A percentile compares a stretch with the other conserved stretches of the same genome.
Evolutionary conservation across 1,140 invertebrate genomes (phyloP).

Genomic region (Eupeodes corollae): DNA sequence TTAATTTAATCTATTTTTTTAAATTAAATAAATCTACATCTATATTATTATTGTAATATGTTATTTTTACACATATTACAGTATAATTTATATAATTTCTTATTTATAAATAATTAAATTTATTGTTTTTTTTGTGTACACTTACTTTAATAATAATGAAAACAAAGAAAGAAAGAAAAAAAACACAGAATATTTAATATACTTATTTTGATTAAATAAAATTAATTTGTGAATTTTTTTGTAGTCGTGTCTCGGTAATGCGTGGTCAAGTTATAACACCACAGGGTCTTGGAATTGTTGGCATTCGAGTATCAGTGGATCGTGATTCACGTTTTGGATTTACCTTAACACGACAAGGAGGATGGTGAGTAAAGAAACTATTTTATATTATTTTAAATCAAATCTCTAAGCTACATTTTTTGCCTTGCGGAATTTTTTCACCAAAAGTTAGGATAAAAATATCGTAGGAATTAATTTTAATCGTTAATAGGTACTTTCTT

Average conservation of each 20-base stretch:
- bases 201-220: neutral
- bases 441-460: too few relatives aligned
- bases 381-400: neutral
- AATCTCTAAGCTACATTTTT: too few relatives aligned
- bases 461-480: too few relatives aligned
- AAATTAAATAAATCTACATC: too few relatives aligned
- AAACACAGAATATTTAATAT: neutral
- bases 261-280: constrained; percentile 88
- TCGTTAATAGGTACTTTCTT: too few relatives aligned
- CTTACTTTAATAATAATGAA: neutral
- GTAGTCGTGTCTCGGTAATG: constrained; percentile 95
- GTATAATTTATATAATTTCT: neutral
- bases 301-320: constrained; percentile 91
- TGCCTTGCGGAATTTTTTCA: too few relatives aligned
- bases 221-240: constrained; percentile 1
- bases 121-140: neutral
- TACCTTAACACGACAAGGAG: constrained; percentile 83
- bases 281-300: constrained; percentile 88
- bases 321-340: constrained; percentile 89
- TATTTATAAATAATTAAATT: neutral
- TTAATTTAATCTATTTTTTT: too few relatives aligned
- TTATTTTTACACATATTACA: too few relatives aligned
- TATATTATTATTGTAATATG: too few relatives aligned
- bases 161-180: neutral
- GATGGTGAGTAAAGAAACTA: constrained; percentile 66